Evolutionary conservation across 1,140 invertebrate genomes (phyloP).

Genomic region (Lordiphosa stackelbergi): DNA sequence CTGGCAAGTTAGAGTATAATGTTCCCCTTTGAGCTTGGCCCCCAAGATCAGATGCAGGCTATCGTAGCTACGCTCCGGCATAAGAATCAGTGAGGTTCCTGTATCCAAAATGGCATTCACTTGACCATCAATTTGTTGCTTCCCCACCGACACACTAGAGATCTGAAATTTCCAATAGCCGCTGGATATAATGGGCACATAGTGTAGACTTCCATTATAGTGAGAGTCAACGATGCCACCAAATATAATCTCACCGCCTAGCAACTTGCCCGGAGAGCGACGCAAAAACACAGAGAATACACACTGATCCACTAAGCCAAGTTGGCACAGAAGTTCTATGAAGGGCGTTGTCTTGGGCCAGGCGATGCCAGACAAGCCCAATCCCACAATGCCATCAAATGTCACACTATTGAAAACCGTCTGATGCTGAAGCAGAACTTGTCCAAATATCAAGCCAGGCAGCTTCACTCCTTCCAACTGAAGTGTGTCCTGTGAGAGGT

Average conservation of each 20-base stretch:
- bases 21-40: neutral
- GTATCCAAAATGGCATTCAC: conserved; percentile 86
- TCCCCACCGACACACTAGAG: conserved; percentile 13
- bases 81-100: conserved; percentile 85
- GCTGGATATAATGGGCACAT: conserved; percentile 43
- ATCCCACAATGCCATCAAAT: conserved; percentile 97
- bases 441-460: conserved; percentile 93
- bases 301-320: conserved; percentile 85
- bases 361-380: conserved; percentile 91
- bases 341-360: conserved; percentile 94
- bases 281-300: conserved; percentile 94
- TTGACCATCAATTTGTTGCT: conserved; percentile 53
- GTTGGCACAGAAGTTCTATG: conserved; percentile 95
- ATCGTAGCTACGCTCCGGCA: conserved; percentile 79
- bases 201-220: conserved; percentile 49
- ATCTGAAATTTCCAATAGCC: conserved; percentile 69
- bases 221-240: conserved; percentile 44
- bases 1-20: conserved; percentile 17
- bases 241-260: conserved; percentile 53
- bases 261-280: conserved; percentile 82
- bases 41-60: conserved; percentile 23
- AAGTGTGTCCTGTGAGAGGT: conserved; percentile 92
- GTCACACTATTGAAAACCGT: conserved; percentile 91
- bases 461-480: conserved; percentile 81
- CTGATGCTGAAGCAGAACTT: conserved; percentile 93